Evolutionary conservation across 2,888 invertebrate species (phyloP).

Genomic region (Lasius platythorax): DNA sequence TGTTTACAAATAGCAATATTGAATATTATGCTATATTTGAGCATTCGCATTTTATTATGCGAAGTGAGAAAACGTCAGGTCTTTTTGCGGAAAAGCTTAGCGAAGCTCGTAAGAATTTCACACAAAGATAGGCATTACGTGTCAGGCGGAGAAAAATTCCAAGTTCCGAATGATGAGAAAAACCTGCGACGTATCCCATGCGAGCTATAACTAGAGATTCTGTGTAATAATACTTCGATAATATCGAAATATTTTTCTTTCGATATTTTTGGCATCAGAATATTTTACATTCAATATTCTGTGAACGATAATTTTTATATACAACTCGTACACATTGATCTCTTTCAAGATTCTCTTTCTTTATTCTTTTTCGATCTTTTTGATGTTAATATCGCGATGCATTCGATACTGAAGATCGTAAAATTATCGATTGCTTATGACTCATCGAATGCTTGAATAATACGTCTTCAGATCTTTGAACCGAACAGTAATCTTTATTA

Average conservation of each 20-base stretch:
- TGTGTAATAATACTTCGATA: background rate
- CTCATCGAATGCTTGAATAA: background rate
- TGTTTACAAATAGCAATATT: background rate
- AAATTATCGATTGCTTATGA: slow-evolving; percentile 18
- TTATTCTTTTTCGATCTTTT: background rate
- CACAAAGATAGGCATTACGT: background rate
- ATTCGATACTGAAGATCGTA: background rate
- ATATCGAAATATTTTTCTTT: slow-evolving; percentile 1
- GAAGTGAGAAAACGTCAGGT: background rate
- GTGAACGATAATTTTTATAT: background rate
- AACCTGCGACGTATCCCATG: background rate
- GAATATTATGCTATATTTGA: background rate
- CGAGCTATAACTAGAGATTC: background rate
- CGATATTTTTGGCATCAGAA: background rate
- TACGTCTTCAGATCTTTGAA: background rate
- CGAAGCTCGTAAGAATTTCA: background rate
- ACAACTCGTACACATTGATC: background rate
- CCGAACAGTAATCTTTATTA: slow-evolving; percentile 16
- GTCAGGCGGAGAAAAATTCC: background rate
- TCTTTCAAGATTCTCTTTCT: background rate
- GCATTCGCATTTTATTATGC: background rate
- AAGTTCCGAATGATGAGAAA: background rate
- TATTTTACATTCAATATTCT: slow-evolving; percentile 9
- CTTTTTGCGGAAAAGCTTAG: background rate
- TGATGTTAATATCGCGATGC: background rate